Conservation (phyloP, 2,888 invertebrate genomes). For the Tuta absoluta region DNA sequence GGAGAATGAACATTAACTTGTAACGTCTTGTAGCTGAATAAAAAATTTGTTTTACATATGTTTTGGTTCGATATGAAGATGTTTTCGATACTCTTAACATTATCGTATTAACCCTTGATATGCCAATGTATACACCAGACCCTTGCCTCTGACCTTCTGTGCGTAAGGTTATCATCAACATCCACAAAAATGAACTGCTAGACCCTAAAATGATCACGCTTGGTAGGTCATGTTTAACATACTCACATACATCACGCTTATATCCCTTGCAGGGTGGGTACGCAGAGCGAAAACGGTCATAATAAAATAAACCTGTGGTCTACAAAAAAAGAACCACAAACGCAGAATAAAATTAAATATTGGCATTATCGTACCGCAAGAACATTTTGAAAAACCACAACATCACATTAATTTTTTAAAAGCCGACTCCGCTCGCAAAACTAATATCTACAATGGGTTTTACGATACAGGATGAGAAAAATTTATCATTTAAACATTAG, state of each 20-base stretch:
- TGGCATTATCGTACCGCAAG: neutral
- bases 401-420: neutral
- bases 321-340: neutral
- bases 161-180: too few relatives aligned
- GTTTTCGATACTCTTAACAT: neutral
- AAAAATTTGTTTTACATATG: neutral
- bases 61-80: neutral
- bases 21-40: slow-evolving; percentile 7
- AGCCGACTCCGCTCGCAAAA: neutral
- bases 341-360: neutral
- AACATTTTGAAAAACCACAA: neutral
- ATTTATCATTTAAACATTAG: too few relatives aligned
- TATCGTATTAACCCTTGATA: too few relatives aligned
- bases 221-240: too few relatives aligned
- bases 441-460: neutral
- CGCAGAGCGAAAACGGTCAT: neutral
- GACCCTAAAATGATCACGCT: too few relatives aligned
- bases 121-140: too few relatives aligned
- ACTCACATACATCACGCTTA: too few relatives aligned
- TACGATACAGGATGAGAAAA: too few relatives aligned
- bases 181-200: too few relatives aligned
- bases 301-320: neutral
- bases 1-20: neutral
- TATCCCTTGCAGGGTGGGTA: neutral
- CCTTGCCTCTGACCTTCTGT: too few relatives aligned